Conservation (phyloP, 2,888 invertebrate species). For the Nomada hirtipes region DNA sequence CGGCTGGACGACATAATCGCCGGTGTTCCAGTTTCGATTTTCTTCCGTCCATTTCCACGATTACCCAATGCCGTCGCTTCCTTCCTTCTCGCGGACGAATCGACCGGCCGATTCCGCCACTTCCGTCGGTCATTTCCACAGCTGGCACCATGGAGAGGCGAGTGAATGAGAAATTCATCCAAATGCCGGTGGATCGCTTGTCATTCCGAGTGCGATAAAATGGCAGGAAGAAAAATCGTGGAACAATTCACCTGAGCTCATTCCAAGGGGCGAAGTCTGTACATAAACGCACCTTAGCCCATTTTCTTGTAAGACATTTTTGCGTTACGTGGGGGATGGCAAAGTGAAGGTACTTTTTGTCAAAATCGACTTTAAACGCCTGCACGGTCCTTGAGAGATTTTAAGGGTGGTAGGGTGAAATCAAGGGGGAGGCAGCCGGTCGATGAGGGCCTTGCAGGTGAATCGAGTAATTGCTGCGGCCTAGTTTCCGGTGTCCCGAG, state of each 20-base stretch:
- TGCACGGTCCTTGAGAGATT: neutral
- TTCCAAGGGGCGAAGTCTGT: too few relatives aligned
- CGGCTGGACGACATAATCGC: neutral
- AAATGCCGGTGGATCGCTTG: too few relatives aligned
- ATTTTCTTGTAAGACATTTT: too few relatives aligned
- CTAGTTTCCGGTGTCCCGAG: conserved; percentile 38
- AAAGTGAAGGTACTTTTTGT: too few relatives aligned
- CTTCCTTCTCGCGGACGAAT: conserved; percentile 1
- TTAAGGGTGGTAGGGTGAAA: conserved; percentile 35
- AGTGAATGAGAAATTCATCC: conserved; percentile 9
- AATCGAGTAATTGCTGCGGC: conserved; percentile 58
- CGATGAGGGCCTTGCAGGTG: conserved; percentile 29
- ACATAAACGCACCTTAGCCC: too few relatives aligned
- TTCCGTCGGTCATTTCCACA: conserved; percentile 23
- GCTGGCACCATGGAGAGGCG: neutral
- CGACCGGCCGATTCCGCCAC: conserved; percentile 17
- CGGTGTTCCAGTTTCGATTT: conserved; percentile 19
- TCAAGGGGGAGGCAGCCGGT: conserved; percentile 42
- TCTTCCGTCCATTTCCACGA: conserved; percentile 24
- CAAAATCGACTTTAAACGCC: too few relatives aligned
- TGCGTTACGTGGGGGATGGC: too few relatives aligned
- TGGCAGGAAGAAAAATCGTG: too few relatives aligned
- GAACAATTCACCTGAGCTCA: too few relatives aligned
- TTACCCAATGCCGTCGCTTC: conserved; percentile 10
- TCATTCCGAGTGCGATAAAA: too few relatives aligned